phyloP scores from a whole-genome alignment of 2,113 vertebrate species.

The Hippocampus guttulatus region DNA sequence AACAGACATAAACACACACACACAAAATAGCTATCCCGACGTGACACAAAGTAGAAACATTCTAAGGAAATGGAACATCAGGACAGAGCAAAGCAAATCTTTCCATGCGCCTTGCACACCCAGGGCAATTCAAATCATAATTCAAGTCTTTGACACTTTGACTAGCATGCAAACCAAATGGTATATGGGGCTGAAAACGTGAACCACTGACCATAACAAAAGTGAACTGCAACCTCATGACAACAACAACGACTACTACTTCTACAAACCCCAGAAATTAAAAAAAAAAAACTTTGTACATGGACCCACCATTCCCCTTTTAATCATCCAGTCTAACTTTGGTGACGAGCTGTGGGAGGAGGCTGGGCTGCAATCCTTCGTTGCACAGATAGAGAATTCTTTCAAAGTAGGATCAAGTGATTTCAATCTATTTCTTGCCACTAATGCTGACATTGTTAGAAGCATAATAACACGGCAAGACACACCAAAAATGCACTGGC shows the following conservation, averaged over 20 bases:
- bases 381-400: constrained; percentile 42
- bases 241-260: not conserved
- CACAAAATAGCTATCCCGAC: not conserved
- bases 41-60: constrained; percentile 3
- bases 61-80: constrained; percentile 11
- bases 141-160: not conserved
- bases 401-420: not conserved
- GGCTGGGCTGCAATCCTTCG: constrained; percentile 67
- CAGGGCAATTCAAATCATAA: not conserved
- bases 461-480: not conserved
- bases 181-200: constrained; percentile 13
- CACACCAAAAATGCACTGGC: not conserved
- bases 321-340: constrained; percentile 76
- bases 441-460: not conserved
- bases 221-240: constrained; percentile 15
- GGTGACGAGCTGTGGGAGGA: constrained; percentile 69
- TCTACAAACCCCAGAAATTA: not conserved
- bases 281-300: not conserved
- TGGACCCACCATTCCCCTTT: constrained; percentile 76
- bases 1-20: no score
- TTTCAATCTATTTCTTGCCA: not conserved
- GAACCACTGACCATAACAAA: constrained; percentile 29
- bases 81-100: constrained; percentile 24
- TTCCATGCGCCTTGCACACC: constrained; percentile 26
- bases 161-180: constrained; percentile 41